A percentile compares a stretch with the other conserved stretches of the same genome.
phyloP scores from a whole-genome alignment of 2,888 invertebrate species.

The Cryptops parisi region DNA sequence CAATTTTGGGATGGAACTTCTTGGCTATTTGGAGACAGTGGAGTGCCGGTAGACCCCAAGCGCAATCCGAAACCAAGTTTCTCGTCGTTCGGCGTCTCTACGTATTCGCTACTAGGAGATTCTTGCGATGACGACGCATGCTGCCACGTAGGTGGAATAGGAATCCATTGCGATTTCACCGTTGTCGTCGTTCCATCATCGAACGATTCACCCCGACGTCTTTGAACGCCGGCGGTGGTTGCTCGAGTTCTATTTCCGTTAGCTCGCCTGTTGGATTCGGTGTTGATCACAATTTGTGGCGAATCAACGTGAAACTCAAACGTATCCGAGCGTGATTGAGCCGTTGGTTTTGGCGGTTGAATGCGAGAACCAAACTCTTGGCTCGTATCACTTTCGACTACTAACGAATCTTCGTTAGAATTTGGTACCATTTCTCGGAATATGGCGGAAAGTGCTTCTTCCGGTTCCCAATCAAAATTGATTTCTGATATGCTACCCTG shows the following conservation, averaged over 20 bases:
- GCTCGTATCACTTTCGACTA: not conserved
- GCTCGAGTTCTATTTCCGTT: no score
- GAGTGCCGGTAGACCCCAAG: no score
- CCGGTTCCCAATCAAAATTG: slow-evolving; percentile 11
- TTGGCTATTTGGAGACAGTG: no score
- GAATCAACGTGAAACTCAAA: slow-evolving; percentile 3
- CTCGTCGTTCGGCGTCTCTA: not conserved
- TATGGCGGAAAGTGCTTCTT: slow-evolving; percentile 8
- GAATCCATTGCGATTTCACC: not conserved
- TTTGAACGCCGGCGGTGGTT: not conserved
- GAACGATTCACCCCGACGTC: not conserved
- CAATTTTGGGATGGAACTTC: no score
- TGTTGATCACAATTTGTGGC: no score
- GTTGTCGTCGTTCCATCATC: not conserved
- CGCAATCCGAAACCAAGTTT: not conserved
- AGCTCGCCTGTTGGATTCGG: no score
- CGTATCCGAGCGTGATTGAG: not conserved
- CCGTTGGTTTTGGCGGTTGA: not conserved
- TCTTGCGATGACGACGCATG: no score
- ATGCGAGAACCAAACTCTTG: slow-evolving; percentile 10
- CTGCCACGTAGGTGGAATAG: not conserved
- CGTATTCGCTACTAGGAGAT: not conserved
- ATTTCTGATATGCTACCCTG: slow-evolving; percentile 7
- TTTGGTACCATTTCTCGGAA: not conserved
- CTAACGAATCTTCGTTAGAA: not conserved